Conservation (phyloP, 1,140 invertebrate genomes). For the Zaprionus gabonicus region DNA sequence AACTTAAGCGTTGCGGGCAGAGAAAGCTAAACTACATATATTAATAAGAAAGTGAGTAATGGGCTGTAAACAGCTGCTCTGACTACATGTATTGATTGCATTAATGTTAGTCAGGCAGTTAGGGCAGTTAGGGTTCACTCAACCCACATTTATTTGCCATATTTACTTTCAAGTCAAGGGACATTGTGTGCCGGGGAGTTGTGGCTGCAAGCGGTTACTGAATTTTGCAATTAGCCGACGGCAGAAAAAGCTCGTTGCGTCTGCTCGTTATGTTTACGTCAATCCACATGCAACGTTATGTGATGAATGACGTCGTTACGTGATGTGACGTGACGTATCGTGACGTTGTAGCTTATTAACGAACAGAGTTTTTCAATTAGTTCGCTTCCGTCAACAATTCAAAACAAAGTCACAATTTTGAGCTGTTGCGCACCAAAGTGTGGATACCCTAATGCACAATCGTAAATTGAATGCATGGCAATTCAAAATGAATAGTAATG, state of each 20-base stretch:
- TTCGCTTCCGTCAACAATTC: slow-evolving; percentile 63
- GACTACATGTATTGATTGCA: too few species aligned
- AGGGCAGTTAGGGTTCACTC: too few species aligned
- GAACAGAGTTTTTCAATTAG: slow-evolving; percentile 76
- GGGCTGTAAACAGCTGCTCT: too few species aligned
- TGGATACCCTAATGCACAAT: too few species aligned
- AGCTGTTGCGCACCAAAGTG: too few species aligned
- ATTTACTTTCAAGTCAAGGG: not conserved
- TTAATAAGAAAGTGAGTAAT: too few species aligned
- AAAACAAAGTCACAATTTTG: slow-evolving; percentile 12
- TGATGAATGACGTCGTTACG: slow-evolving; percentile 64
- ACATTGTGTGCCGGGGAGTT: not conserved
- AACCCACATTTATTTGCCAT: not conserved
- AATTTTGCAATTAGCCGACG: slow-evolving; percentile 5
- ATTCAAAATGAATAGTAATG: too few species aligned
- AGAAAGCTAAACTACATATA: too few species aligned
- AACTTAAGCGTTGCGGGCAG: too few species aligned
- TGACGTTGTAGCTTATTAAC: slow-evolving; percentile 22
- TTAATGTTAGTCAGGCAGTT: too few species aligned
- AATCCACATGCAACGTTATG: slow-evolving; percentile 58
- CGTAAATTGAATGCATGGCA: too few species aligned
- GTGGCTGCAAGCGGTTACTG: not conserved
- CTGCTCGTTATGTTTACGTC: slow-evolving; percentile 31
- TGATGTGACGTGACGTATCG: slow-evolving; percentile 3
- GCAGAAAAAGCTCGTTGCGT: not conserved